Evolutionary conservation across 2,888 invertebrate species (phyloP).

Genomic region (Metalampra italica): DNA sequence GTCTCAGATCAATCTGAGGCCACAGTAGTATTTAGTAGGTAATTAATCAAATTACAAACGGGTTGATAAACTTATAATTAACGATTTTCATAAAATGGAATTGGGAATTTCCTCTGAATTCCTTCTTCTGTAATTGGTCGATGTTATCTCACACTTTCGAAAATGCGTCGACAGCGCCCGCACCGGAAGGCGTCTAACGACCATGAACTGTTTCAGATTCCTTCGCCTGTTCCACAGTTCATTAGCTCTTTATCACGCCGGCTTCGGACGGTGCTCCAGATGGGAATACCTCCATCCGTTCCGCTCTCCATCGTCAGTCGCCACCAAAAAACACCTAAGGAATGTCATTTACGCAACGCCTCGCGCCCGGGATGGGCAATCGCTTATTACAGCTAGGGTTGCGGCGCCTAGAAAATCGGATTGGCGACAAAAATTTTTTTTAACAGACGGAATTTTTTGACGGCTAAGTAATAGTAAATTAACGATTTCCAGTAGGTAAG

Average conservation of each 20-base stretch:
- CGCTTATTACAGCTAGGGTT: slow-evolving; percentile 31
- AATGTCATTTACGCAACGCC: slow-evolving; percentile 61
- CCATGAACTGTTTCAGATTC: slow-evolving; percentile 27
- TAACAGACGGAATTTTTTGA: too few species aligned
- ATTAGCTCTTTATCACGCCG: slow-evolving; percentile 43
- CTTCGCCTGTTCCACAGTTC: slow-evolving; percentile 26
- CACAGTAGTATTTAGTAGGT: too few species aligned
- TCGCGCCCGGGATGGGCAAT: slow-evolving; percentile 23
- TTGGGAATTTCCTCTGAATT: too few species aligned
- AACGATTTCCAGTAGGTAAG: too few species aligned
- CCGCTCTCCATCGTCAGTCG: slow-evolving; percentile 36
- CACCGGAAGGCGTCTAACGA: slow-evolving; percentile 24
- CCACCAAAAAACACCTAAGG: slow-evolving; percentile 61
- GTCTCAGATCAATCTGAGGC: too few species aligned
- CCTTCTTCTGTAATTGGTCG: slow-evolving; percentile 16
- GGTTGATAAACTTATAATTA: too few species aligned
- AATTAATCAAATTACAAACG: too few species aligned
- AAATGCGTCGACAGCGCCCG: slow-evolving; percentile 1
- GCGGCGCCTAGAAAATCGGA: slow-evolving; percentile 1
- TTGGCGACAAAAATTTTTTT: not conserved
- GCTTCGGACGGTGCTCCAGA: slow-evolving; percentile 31
- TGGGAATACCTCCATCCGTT: slow-evolving; percentile 53
- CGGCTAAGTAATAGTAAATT: too few species aligned
- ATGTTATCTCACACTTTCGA: not conserved
- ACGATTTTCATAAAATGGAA: too few species aligned